Percentiles rank a stretch among this genome's conserved stretches.
phyloP scores from a whole-genome alignment of 1,140 invertebrate species.

The Coptotermes formosanus region DNA sequence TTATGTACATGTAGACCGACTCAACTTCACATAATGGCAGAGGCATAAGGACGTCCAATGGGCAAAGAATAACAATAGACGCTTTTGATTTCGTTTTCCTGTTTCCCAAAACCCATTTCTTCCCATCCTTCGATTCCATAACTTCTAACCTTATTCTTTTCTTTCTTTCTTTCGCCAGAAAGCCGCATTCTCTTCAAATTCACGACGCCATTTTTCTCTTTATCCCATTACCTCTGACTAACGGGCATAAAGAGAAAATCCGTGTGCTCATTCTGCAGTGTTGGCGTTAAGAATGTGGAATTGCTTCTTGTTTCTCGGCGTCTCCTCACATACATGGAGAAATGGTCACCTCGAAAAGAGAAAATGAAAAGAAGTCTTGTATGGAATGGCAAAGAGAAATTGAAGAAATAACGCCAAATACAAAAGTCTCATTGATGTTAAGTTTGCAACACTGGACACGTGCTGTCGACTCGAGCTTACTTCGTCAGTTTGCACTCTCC shows the following conservation, averaged over 20 bases:
- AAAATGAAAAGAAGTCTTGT: neutral
- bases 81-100: neutral
- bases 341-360: neutral
- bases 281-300: constrained; percentile 14
- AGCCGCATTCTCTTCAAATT: constrained; percentile 22
- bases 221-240: constrained; percentile 13
- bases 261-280: constrained; percentile 9
- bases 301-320: neutral
- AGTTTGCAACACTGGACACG: too few species aligned
- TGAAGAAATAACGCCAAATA: neutral
- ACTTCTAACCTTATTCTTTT: neutral
- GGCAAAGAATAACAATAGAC: neutral
- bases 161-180: neutral
- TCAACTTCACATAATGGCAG: neutral
- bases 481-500: too few species aligned
- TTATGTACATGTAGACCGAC: too few species aligned
- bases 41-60: neutral
- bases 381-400: neutral
- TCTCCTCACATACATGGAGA: neutral
- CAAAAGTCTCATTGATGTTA: neutral
- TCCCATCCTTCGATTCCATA: neutral
- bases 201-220: constrained; percentile 23
- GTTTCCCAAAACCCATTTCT: neutral
- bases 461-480: too few species aligned
- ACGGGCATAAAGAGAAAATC: constrained; percentile 19